Evolutionary conservation across 2,113 vertebrate species (phyloP).

Genomic region (Leptocoma aspasia): DNA sequence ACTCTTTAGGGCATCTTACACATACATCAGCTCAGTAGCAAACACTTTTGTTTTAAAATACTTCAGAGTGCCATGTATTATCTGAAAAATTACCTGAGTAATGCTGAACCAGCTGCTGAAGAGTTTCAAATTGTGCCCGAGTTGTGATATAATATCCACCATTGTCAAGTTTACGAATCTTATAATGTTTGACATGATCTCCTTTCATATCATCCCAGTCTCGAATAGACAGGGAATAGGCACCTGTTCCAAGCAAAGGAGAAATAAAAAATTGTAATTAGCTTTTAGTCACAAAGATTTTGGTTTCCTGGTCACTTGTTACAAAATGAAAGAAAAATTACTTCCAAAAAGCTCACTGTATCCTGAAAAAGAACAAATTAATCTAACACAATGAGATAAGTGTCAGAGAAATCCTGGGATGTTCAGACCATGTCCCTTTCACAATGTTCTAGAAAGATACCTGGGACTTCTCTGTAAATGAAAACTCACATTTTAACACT

Average conservation of each 20-base stretch:
- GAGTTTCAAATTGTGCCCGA: conserved; percentile 93
- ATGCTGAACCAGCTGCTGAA: conserved; percentile 95
- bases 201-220: conserved; percentile 97
- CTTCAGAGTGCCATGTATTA: background rate
- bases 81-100: conserved; percentile 87
- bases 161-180: conserved; percentile 97
- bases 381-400: background rate
- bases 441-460: background rate
- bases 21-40: background rate
- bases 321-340: background rate
- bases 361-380: background rate
- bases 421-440: background rate
- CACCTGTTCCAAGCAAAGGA: conserved; percentile 75
- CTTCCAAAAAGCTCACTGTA: background rate
- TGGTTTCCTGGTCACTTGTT: background rate
- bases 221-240: conserved; percentile 96
- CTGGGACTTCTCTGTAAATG: background rate
- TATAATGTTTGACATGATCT: conserved; percentile 98
- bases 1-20: background rate
- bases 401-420: background rate
- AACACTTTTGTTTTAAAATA: conserved; percentile 36
- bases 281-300: background rate
- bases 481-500: conserved; percentile 26
- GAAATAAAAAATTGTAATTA: background rate
- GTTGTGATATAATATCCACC: conserved; percentile 98